Evolutionary conservation across 2,113 vertebrate species (phyloP).

Genomic region (Neomonachus schauinslandi): DNA sequence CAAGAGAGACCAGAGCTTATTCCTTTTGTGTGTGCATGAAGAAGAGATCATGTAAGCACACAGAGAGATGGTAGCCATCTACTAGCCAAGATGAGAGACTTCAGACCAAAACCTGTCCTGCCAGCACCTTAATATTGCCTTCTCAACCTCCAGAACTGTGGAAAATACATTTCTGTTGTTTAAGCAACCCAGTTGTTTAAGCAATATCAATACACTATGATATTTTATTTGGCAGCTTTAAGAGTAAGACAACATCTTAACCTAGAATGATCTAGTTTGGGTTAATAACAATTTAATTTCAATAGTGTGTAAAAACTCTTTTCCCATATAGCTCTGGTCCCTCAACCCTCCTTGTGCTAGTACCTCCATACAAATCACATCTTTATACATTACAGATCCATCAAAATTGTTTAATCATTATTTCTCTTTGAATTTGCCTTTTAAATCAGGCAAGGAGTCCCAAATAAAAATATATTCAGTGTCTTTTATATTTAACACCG

Average conservation of each 20-base stretch:
- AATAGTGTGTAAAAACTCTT: not conserved
- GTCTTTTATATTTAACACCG: not conserved
- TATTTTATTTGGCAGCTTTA: not conserved
- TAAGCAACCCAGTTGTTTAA: not conserved
- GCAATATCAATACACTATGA: not conserved
- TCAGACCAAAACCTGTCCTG: not conserved
- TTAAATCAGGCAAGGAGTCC: not conserved
- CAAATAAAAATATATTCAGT: not conserved
- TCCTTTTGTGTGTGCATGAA: rapidly evolving
- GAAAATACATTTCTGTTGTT: not conserved
- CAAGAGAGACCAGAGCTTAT: not conserved
- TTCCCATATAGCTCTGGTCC: not conserved
- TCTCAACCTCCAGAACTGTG: too few relatives aligned
- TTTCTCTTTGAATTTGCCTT: not conserved
- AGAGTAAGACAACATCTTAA: not conserved
- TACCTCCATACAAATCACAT: not conserved
- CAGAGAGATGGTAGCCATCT: not conserved
- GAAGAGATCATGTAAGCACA: too few relatives aligned
- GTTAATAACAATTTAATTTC: not conserved
- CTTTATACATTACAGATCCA: not conserved
- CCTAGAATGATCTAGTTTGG: not conserved
- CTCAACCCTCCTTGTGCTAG: not conserved
- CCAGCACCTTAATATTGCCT: not conserved
- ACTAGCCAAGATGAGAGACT: not conserved
- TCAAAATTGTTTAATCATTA: not conserved